Base-by-base conservation (phyloP, 2,797 vertebrate species). In the Xenops minutus region DNA sequence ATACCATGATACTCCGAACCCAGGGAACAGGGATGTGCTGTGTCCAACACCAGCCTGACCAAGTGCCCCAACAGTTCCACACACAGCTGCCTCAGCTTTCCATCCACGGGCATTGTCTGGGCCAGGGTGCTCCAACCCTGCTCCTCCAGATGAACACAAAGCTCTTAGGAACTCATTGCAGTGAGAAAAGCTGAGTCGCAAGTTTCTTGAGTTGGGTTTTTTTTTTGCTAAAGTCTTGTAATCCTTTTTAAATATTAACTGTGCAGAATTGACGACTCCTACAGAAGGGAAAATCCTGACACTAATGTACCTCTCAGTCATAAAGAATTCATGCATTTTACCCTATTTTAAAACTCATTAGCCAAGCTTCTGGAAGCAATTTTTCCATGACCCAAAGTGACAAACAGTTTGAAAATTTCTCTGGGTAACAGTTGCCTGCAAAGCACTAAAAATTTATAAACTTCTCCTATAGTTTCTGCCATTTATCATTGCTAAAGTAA, bases 401-500 rank as follows among this genome's bases (percentile, higher is more conserved):
- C 76, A 94, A 94, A 91, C 52, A 71, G 71, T 93, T 79, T 67
- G 85, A 92, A 88, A 49, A 58, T 88, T 95, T 95, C 94, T 90
- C 83, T 39, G 95, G 83, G 66, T 86, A 94, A 94, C 59, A 54
- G 80, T 95, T 92, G 89, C 94, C 89, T 96, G 79, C 77, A 80
- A 94, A 95, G 88, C 89, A 82, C 96, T 95, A 88, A 18, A 79
- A 95, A 97, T 95, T 87, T 94, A 95, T 96, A 89, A 96, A 95
- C 95, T 95, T 88, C 94, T 95, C 4, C 0, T 92, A 27, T 49
- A 79, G 88, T 82, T 93, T 82, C 88, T 93, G 89, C 91, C 93
- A 90, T 97, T 95, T 92, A 93, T 96, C 96, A 95, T 88, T 74
- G 73, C 95, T 97, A 92, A 93, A 97, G 96, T 95, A 97, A 97